Conservation (phyloP, 92 coral and sea anemone species). For the Zoanthus sansibaricus region DNA sequence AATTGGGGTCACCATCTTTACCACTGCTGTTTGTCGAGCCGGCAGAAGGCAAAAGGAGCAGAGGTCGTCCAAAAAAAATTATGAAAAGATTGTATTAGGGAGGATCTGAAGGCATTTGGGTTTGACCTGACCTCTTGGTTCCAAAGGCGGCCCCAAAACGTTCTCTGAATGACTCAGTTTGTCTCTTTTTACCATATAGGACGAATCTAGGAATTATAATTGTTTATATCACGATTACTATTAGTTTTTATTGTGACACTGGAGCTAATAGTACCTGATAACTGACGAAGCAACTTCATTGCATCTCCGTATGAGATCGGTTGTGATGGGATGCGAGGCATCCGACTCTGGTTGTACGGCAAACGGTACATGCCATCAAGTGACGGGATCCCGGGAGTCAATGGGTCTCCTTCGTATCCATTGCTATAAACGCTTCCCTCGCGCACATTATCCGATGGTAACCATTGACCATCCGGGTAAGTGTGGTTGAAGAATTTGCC, state of each 20-base stretch:
- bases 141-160: no score
- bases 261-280: conserved; percentile 69
- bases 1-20: no score
- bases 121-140: not conserved
- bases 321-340: conserved; percentile 88
- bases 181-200: no score
- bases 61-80: not conserved
- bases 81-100: not conserved
- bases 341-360: conserved; percentile 64
- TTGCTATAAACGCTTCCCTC: conserved; percentile 66
- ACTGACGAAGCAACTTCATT: conserved; percentile 67
- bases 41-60: not conserved
- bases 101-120: not conserved
- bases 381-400: conserved; percentile 91
- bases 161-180: no score
- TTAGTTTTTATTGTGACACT: no score
- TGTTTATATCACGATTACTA: no score
- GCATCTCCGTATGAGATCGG: conserved; percentile 92
- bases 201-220: no score
- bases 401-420: conserved; percentile 79
- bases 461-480: conserved; percentile 84
- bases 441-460: conserved; percentile 78
- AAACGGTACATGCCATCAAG: conserved; percentile 79
- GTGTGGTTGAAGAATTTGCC: conserved; percentile 61
- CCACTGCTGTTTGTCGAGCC: not conserved